A percentile compares a stretch with the other conserved stretches of the same genome.
These are phyloP conservation scores for Cerceris rybyensis DNA, from an alignment of 2,888 invertebrate genomes.

Conservation along the genomic window DNA sequence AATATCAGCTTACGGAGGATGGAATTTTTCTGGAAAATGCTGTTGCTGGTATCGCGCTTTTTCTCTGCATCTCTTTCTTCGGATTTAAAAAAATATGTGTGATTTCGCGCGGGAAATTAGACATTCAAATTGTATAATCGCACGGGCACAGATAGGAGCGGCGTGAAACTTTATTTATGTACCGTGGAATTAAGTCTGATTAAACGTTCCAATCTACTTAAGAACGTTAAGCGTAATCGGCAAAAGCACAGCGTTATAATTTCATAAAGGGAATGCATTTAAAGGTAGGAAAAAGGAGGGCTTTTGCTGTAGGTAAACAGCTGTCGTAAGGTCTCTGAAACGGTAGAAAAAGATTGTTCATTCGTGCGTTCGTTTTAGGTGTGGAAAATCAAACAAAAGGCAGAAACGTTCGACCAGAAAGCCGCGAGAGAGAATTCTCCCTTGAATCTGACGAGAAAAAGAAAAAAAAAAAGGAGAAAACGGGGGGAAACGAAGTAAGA, in stretches of 20 bases:
- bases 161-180: not conserved
- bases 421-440: constrained; percentile 45
- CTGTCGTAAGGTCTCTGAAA: not conserved
- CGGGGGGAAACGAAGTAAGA: not conserved
- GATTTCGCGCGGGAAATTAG: no score
- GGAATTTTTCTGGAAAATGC: no score
- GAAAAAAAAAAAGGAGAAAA: constrained; percentile 9
- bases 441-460: constrained; percentile 15
- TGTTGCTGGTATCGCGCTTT: no score
- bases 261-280: not conserved
- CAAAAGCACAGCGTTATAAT: not conserved
- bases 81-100: no score
- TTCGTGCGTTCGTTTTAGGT: no score
- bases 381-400: constrained; percentile 29
- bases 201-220: not conserved
- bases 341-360: no score
- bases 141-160: no score
- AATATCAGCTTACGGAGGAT: no score
- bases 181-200: not conserved
- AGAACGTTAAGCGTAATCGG: not conserved
- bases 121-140: no score
- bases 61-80: no score
- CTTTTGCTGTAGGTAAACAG: not conserved
- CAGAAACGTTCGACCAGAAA: constrained; percentile 35
- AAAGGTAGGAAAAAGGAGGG: not conserved